Evolutionary conservation across 2,888 invertebrate genomes (phyloP).

Genomic region (Pelosia muscerda): DNA sequence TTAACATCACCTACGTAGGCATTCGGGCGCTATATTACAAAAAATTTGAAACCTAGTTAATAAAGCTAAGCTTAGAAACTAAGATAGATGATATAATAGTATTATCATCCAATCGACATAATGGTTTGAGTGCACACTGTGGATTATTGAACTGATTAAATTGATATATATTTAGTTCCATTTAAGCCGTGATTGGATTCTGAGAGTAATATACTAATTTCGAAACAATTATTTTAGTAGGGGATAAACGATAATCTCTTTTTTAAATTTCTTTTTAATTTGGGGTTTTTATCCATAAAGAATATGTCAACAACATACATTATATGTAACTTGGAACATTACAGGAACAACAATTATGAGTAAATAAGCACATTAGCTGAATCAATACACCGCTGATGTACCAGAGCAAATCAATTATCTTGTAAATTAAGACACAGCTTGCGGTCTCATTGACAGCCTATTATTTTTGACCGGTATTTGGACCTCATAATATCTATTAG

Average conservation of each 20-base stretch:
- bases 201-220: not conserved
- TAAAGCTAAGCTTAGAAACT: not conserved
- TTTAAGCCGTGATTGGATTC: not conserved
- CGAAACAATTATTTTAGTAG: not conserved
- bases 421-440: too few species aligned
- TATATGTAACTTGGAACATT: too few species aligned
- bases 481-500: too few species aligned
- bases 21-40: not conserved
- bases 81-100: not conserved
- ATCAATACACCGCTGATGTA: too few species aligned
- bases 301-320: too few species aligned
- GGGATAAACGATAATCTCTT: not conserved
- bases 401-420: too few species aligned
- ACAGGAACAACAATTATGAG: too few species aligned
- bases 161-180: constrained; percentile 1
- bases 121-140: not conserved
- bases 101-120: not conserved
- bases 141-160: not conserved
- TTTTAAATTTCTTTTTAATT: not conserved
- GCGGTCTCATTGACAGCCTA: too few species aligned
- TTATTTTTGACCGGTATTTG: too few species aligned
- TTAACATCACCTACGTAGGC: not conserved
- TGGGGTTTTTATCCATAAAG: too few species aligned
- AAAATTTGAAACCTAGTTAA: too few species aligned
- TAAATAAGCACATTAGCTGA: too few species aligned